Evolutionary conservation across 2,888 invertebrate species (phyloP), one percentile per base, ranked within the genome.

Genomic region (Vanessa cardui): DNA sequence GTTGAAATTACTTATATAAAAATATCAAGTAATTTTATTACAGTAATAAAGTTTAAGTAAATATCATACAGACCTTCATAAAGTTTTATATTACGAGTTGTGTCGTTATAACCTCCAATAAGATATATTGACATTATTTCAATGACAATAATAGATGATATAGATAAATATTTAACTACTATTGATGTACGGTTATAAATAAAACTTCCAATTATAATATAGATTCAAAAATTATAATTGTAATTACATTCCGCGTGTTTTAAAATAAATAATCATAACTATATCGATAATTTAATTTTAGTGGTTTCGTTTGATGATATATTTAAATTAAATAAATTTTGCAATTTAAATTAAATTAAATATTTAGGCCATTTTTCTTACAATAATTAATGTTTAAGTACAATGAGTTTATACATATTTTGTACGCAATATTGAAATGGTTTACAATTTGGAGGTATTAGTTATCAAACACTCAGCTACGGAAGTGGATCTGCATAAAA

Each of bases 31-130:
- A 68, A 80, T 80, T 85, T 84, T 84, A 84, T 81, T 76, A 77
- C 75, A 63, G 77, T 76, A 77, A 80, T 85, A 84, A 82, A 83
- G 74, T 78, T 76, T 76, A 79, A 80, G 76, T 77, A 80, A 81
- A 81, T 81, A 78, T 74, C 75, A 74, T 65, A 68, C 68, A 77
- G 80, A 77, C 77, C 77, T 74, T 78, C 77, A 76, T 80, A 79
- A 79, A 78, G 74, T 78, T 82, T 84, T 83, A 81, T 81, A 76
- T 74, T 78, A 70, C 64, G 72, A 68, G 68, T 69, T 58, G 47
- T 46, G 47, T 58, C 50, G 64, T 72, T 82, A 82, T 80, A 81
- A 31, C 60, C 20, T 2, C 18, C 6, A 21, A 16, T 45, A 15
- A 45, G 21, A 16, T 45, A 16, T 58, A 44, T 58, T 58, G 45